Base-by-base conservation (phyloP, 2,113 vertebrate species). In the Canis aureus region DNA sequence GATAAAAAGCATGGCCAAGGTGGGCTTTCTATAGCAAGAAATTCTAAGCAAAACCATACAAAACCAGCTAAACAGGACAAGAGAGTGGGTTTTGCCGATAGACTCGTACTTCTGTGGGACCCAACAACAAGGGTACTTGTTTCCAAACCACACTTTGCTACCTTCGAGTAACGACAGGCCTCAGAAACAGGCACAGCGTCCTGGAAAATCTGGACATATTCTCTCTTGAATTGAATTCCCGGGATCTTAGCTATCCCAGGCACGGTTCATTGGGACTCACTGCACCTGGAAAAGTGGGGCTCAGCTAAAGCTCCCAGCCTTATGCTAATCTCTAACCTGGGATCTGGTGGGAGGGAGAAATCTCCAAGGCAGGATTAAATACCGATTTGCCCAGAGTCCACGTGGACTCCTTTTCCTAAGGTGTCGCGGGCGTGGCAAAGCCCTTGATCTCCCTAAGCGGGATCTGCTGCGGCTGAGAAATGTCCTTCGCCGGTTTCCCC, bases 371-470 rank as follows among this genome's bases (percentile, higher is more conserved):
- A 38, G 20, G 35, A 38, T 43, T 73, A 43, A 43, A 43, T 23
- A 12, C 20, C 6, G 35, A 43, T 73, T 43, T 13, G 71, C 20
- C 11, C 11, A 8, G 35, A 23, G 35, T 73, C 71, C 0, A 12
- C 35, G 35, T 43, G 35, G 20, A 11, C 71, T 74, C 71, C 71
- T 25, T 43, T 19, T 4, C 4, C 22, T 10, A 23, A 43, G 35
- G 1, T 43, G 38, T 43, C 20, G 12, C 3, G 9, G 35, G 32
- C 71, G 0, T 0, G 22, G 20, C 71, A 13, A 13, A 12, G 7
- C 35, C 71, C 71, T 7, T 12, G 11, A 74, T 25, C 69, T 11
- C 35, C 35, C 38, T 12, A 23, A n/a, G 2, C 35, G 5, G 71
- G 22, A 43, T 43, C 38, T 2, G 35, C 35, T 13, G 64, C n/a